Conservation (phyloP, 2,113 vertebrate genomes). For the Prolemur simus region DNA sequence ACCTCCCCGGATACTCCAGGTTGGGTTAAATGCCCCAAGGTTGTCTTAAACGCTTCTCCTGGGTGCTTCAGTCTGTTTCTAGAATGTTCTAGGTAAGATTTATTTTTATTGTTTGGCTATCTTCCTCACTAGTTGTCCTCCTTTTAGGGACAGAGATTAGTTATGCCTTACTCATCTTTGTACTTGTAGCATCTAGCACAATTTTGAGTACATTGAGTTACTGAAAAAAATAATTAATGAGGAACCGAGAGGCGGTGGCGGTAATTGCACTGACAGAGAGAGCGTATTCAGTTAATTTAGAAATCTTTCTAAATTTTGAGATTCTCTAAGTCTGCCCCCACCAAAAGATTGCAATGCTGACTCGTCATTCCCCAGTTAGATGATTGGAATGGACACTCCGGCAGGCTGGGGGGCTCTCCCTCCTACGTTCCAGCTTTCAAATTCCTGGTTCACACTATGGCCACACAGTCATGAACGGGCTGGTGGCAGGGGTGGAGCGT, state of each 20-base stretch:
- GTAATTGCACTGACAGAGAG: background rate
- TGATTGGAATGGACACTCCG: background rate
- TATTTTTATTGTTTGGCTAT: background rate
- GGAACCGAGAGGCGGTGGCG: background rate
- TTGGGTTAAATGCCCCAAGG: rapidly evolving
- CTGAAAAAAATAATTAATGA: background rate
- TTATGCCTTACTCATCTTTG: background rate
- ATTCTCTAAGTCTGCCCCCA: background rate
- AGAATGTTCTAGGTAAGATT: background rate
- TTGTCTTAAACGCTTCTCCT: background rate
- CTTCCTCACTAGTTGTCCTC: background rate
- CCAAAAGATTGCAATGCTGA: background rate
- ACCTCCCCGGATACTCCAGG: background rate
- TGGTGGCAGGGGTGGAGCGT: rapidly evolving
- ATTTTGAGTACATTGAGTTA: background rate
- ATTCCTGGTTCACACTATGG: background rate
- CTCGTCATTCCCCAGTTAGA: no score
- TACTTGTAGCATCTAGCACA: background rate
- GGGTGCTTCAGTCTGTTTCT: background rate
- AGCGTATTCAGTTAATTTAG: background rate
- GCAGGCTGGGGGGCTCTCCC: rapidly evolving
- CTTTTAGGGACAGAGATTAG: background rate
- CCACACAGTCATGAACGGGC: background rate
- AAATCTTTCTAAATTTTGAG: background rate
- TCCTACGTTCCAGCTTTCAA: background rate